Evolutionary conservation across 2,113 vertebrate species (phyloP).

Genomic region (Aegotheles bennettii): DNA sequence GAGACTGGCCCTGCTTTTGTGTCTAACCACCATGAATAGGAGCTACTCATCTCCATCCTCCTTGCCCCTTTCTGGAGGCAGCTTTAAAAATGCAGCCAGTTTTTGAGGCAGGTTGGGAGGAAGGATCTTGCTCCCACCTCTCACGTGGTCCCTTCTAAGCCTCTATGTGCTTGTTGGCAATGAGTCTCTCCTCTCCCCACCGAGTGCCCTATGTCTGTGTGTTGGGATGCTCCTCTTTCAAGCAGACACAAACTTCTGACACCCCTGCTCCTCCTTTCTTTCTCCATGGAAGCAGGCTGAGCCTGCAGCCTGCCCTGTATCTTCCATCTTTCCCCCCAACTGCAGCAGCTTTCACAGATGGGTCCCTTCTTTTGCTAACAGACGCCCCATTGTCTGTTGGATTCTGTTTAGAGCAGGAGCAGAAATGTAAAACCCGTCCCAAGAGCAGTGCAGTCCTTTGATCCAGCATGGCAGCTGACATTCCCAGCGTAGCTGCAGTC

Average conservation of each 20-base stretch:
- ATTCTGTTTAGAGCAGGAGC: neutral
- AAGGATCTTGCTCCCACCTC: neutral
- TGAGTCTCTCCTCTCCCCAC: neutral
- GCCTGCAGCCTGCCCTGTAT: neutral
- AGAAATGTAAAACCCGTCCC: slow-evolving; percentile 17
- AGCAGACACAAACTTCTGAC: neutral
- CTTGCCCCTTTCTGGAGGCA: neutral
- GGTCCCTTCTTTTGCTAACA: slow-evolving; percentile 27
- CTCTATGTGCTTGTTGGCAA: neutral
- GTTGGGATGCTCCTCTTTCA: neutral
- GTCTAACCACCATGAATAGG: neutral
- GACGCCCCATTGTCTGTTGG: neutral
- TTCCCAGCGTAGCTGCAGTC: slow-evolving; percentile 29
- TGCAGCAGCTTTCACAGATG: neutral
- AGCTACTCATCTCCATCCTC: neutral
- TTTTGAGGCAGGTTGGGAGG: neutral
- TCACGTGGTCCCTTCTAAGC: neutral
- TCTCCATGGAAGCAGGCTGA: neutral
- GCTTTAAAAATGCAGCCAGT: slow-evolving; percentile 6
- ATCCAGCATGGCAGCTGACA: slow-evolving; percentile 1
- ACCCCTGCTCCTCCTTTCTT: neutral
- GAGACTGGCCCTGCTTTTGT: slow-evolving; percentile 1
- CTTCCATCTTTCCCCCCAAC: neutral
- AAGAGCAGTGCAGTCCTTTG: neutral
- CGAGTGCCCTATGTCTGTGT: neutral